Conservation (phyloP, 2,113 vertebrate species). For the Anguilla rostrata region DNA sequence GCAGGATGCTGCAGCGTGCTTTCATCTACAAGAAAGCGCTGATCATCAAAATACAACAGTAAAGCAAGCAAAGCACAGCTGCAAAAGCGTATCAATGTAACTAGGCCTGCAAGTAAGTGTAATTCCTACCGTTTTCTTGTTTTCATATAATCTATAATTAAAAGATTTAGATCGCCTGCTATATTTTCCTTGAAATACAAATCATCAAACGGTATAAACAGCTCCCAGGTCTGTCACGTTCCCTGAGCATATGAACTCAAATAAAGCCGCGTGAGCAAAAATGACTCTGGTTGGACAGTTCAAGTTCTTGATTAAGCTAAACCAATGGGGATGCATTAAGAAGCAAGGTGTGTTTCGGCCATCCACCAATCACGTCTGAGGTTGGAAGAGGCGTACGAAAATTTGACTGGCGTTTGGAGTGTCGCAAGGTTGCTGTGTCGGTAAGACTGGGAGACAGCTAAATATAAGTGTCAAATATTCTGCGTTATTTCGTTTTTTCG, state of each 20-base stretch:
- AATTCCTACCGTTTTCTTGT: neutral
- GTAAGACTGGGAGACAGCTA: neutral
- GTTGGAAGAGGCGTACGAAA: slow-evolving; percentile 33
- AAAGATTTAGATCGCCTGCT: neutral
- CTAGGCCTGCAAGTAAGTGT: neutral
- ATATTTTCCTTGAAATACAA: neutral
- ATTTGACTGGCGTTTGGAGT: slow-evolving; percentile 57
- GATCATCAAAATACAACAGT: neutral
- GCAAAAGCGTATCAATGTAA: neutral
- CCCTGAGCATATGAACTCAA: slow-evolving; percentile 59
- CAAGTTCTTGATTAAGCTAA: accelerated
- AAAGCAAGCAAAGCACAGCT: neutral
- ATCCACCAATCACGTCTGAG: slow-evolving; percentile 54
- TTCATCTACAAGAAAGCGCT: neutral
- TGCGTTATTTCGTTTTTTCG: neutral
- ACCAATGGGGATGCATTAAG: slow-evolving; percentile 52
- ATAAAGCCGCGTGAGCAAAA: slow-evolving; percentile 63
- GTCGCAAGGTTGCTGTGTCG: neutral
- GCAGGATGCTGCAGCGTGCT: neutral
- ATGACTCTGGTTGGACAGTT: slow-evolving; percentile 53
- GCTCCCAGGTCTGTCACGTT: slow-evolving; percentile 20
- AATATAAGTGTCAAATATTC: neutral
- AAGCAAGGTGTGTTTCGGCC: neutral
- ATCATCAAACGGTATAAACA: slow-evolving; percentile 5
- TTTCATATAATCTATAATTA: neutral